Conservation (phyloP, 2,797 vertebrate species). For the Brachyalestes nurse region DNA sequence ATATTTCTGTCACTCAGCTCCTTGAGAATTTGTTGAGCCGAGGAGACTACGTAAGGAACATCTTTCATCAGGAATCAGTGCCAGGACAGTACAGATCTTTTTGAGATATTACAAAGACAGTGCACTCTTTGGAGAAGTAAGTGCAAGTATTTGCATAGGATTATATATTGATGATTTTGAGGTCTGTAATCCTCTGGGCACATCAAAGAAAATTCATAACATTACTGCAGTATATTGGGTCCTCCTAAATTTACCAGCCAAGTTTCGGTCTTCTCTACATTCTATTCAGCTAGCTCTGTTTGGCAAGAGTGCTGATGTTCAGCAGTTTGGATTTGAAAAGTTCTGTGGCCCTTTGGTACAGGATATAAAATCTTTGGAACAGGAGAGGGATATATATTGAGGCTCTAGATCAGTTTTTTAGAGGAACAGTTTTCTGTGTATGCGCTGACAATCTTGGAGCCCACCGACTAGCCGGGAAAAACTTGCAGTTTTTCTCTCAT, state of each 20-base stretch:
- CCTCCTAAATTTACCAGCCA: slow-evolving; percentile 24
- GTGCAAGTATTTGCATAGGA: neutral
- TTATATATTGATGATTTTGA: slow-evolving; percentile 38
- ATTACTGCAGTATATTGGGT: slow-evolving; percentile 41
- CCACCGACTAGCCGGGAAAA: too few species aligned
- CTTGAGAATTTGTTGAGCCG: neutral
- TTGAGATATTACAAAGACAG: slow-evolving; percentile 30
- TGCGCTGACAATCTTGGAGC: too few species aligned
- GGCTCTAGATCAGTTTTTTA: neutral
- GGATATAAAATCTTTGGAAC: slow-evolving; percentile 10
- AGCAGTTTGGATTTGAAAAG: slow-evolving; percentile 10
- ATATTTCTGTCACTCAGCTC: slow-evolving; percentile 25
- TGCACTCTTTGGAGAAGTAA: neutral
- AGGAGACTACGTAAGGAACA: too few species aligned
- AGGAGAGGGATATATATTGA: neutral
- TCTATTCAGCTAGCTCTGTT: slow-evolving; percentile 20
- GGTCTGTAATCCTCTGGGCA: slow-evolving; percentile 32
- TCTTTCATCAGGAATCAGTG: too few species aligned
- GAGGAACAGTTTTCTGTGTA: neutral
- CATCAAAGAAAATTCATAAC: slow-evolving; percentile 35
- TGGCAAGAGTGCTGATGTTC: slow-evolving; percentile 28
- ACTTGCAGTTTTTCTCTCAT: too few species aligned
- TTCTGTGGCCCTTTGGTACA: neutral
- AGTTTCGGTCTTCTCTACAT: neutral
- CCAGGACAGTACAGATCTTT: neutral